A percentile compares a stretch with the other conserved stretches of the same genome.
These are phyloP conservation scores for Mormyrus iriodes DNA, from an alignment of 2,113 vertebrate genomes.

Conservation along the genomic window DNA sequence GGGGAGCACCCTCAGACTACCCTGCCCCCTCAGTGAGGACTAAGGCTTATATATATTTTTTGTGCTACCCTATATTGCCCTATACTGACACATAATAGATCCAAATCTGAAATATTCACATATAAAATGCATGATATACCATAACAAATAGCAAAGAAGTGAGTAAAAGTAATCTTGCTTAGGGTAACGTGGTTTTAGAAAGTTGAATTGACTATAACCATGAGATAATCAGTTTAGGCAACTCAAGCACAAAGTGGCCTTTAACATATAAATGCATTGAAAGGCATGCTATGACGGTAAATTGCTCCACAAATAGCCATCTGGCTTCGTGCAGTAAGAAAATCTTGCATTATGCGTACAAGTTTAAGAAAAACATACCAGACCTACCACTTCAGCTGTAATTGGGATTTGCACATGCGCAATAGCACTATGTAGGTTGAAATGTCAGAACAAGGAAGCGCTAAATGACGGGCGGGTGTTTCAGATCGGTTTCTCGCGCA, in stretches of 20 bases:
- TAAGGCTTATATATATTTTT: background rate
- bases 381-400: background rate
- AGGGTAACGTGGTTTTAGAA: background rate
- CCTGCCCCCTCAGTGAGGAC: background rate
- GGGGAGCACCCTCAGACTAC: background rate
- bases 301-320: background rate
- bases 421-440: background rate
- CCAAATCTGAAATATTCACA: background rate
- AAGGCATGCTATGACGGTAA: background rate
- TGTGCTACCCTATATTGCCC: background rate
- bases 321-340: background rate
- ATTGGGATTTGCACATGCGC: background rate
- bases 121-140: background rate
- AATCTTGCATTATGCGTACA: background rate
- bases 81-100: background rate
- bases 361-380: too few species aligned
- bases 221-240: background rate
- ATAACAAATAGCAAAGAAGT: background rate
- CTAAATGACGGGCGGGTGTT: background rate
- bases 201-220: background rate
- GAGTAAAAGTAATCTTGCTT: background rate
- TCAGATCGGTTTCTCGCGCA: background rate
- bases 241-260: background rate
- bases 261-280: background rate
- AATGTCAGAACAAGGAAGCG: background rate